Conservation (phyloP, 2,113 vertebrate species). For the Lichenostomus cassidix region DNA sequence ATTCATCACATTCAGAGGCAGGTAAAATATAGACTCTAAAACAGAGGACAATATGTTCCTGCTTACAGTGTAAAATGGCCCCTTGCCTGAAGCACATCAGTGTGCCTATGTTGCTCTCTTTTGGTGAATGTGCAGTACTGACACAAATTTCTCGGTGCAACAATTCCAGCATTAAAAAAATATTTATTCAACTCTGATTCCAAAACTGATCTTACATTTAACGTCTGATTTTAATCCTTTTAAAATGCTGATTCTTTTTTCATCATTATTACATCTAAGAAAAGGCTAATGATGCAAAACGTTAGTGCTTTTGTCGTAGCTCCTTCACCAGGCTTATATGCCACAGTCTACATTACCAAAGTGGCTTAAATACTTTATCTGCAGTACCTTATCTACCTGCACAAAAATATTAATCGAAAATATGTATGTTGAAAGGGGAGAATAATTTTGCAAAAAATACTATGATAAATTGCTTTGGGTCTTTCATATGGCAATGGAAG, state of each 20-base stretch:
- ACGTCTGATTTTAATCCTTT: conserved; percentile 35
- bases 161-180: not conserved
- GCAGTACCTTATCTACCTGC: not conserved
- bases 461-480: not conserved
- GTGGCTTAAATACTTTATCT: not conserved
- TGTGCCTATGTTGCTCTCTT: conserved; percentile 76
- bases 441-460: not conserved
- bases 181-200: conserved; percentile 49
- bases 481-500: not conserved
- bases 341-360: not conserved
- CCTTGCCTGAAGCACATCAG: not conserved
- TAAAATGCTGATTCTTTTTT: not conserved
- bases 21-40: conserved; percentile 35
- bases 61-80: conserved; percentile 32
- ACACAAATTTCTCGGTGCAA: not conserved
- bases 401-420: not conserved
- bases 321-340: not conserved
- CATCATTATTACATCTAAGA: not conserved
- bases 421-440: not conserved
- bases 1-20: conserved; percentile 60
- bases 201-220: conserved; percentile 37
- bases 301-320: not conserved
- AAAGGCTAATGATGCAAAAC: not conserved
- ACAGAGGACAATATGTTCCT: not conserved
- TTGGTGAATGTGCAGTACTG: conserved; percentile 72